Conservation (phyloP, 2,888 invertebrate genomes). For the Hypsopygia costalis region DNA sequence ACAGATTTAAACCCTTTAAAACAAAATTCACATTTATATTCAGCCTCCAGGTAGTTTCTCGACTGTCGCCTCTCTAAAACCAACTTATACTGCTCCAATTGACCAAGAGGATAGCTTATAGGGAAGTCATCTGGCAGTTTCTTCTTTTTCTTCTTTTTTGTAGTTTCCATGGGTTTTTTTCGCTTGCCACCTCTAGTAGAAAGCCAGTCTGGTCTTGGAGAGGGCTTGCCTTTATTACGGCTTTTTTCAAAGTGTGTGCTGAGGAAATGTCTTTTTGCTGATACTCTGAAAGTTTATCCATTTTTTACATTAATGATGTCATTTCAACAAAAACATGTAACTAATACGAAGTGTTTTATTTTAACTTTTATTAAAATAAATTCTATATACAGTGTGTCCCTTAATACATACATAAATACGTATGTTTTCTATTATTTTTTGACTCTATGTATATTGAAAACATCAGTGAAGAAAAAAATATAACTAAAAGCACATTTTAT, state of each 20-base stretch:
- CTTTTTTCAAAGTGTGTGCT: slow-evolving; percentile 49
- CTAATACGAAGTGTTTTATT: no score
- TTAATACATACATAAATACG: no score
- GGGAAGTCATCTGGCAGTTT: slow-evolving; percentile 52
- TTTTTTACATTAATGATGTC: no score
- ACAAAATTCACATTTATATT: slow-evolving; percentile 55
- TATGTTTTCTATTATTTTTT: no score
- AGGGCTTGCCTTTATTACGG: slow-evolving; percentile 34
- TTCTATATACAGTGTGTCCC: no score
- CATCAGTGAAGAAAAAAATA: no score
- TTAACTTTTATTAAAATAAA: no score
- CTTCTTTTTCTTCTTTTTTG: slow-evolving; percentile 22
- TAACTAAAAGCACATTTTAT: no score
- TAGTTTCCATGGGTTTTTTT: slow-evolving; percentile 25
- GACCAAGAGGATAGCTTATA: slow-evolving; percentile 44
- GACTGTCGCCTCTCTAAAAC: slow-evolving; percentile 45
- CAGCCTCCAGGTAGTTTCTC: slow-evolving; percentile 55
- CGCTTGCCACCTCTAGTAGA: slow-evolving; percentile 32
- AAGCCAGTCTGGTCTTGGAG: slow-evolving; percentile 44
- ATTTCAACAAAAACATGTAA: no score
- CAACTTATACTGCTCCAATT: slow-evolving; percentile 56
- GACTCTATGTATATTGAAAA: no score
- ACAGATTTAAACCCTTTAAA: slow-evolving; percentile 54
- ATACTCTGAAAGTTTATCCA: slow-evolving; percentile 32
- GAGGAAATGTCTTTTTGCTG: slow-evolving; percentile 63